These are phyloP conservation scores for Phalacrocorax brasilianus DNA, from an alignment of 2,113 vertebrate species.

Conservation along the genomic window DNA sequence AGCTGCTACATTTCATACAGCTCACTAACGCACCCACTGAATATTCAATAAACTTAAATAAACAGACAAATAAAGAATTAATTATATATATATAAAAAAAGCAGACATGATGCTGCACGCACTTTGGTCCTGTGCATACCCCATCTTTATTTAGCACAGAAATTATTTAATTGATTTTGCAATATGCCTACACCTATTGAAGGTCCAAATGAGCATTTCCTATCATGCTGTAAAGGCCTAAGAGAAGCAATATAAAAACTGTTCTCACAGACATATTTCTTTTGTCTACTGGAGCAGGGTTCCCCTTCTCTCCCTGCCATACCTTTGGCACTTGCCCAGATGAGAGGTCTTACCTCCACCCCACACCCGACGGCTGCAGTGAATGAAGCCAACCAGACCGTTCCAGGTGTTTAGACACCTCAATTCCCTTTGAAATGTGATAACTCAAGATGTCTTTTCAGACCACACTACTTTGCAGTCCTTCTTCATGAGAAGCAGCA, in stretches of 20 bases:
- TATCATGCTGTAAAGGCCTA: not conserved
- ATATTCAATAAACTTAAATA: not conserved
- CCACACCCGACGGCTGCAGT: rapidly evolving
- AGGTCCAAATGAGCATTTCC: not conserved
- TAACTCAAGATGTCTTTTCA: not conserved
- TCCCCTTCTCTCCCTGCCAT: not conserved
- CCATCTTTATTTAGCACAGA: not conserved
- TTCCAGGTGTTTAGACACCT: not conserved
- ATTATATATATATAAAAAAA: not conserved
- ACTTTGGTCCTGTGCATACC: not conserved
- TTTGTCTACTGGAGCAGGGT: not conserved
- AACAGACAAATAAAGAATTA: not conserved
- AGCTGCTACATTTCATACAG: not conserved
- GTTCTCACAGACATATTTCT: not conserved
- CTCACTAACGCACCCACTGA: not conserved
- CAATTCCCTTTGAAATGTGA: not conserved
- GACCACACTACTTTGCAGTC: not conserved
- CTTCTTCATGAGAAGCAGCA: not conserved
- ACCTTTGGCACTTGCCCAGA: not conserved
- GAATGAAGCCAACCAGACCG: not conserved
- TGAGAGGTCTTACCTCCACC: not conserved
- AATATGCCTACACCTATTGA: not conserved
- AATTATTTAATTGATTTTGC: not conserved
- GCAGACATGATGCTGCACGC: not conserved
- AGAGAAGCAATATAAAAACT: not conserved